A percentile compares a stretch with the other conserved stretches of the same genome.
phyloP scores from a whole-genome alignment of 2,797 vertebrate species.

The Graptemys geographica region DNA sequence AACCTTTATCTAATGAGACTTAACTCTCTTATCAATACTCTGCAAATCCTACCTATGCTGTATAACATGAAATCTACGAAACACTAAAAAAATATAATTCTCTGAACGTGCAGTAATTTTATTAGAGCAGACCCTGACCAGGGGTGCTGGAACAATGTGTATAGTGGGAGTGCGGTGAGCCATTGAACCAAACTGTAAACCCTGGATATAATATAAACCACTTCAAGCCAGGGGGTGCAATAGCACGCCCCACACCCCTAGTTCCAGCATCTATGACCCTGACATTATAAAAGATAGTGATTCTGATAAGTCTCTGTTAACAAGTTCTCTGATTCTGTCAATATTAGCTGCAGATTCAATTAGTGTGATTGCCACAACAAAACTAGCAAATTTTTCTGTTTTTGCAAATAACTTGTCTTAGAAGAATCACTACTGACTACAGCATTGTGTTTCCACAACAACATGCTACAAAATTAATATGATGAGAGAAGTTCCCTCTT shows the following conservation, averaged over 20 bases:
- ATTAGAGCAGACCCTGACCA: neutral
- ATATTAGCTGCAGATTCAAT: neutral
- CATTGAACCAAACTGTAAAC: too few species aligned
- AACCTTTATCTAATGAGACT: neutral
- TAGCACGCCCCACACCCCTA: too few species aligned
- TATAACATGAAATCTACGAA: neutral
- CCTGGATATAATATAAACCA: too few species aligned
- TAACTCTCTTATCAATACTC: neutral
- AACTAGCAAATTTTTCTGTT: too few species aligned
- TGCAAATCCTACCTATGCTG: neutral
- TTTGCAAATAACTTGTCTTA: too few species aligned
- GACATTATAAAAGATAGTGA: neutral
- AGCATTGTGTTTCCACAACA: too few species aligned
- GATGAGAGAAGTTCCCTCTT: too few species aligned
- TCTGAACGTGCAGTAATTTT: neutral
- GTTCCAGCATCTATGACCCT: neutral
- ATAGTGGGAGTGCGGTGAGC: too few species aligned
- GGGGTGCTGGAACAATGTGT: too few species aligned
- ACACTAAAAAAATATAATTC: neutral
- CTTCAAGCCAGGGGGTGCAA: too few species aligned
- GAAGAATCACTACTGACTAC: too few species aligned
- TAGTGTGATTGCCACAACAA: neutral
- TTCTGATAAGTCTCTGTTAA: neutral
- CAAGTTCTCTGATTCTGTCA: neutral
- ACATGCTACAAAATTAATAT: too few species aligned